phyloP scores from a whole-genome alignment of 2,113 vertebrate genomes.

The Apaloderma vittatum region DNA sequence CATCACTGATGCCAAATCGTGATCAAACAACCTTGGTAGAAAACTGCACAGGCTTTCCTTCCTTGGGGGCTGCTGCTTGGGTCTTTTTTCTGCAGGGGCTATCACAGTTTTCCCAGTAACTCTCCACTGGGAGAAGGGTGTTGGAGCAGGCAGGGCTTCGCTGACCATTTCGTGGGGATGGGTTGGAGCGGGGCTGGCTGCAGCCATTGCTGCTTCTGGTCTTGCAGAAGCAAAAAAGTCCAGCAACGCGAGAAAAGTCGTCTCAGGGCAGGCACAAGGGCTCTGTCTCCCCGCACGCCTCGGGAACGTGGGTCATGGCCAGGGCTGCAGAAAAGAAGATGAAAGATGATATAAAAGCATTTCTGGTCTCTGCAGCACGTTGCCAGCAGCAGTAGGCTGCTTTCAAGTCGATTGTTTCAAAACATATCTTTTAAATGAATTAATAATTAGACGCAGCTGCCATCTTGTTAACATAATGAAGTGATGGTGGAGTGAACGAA shows the following conservation, averaged over 20 bases:
- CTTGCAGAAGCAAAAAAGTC: neutral
- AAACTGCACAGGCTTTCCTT: neutral
- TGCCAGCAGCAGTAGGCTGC: neutral
- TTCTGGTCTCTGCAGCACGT: neutral
- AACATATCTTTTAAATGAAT: neutral
- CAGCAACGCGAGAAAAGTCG: neutral
- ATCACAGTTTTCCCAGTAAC: neutral
- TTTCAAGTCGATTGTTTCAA: neutral
- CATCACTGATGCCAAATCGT: neutral
- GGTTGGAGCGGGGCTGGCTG: neutral
- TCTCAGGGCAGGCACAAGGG: neutral
- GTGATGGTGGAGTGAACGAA: neutral
- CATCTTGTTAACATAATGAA: neutral
- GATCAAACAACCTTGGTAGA: neutral
- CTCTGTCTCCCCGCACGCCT: fast-evolving
- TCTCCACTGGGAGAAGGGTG: neutral
- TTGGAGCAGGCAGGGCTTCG: neutral
- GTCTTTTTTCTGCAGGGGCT: neutral
- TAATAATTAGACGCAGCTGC: neutral
- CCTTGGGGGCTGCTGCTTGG: neutral
- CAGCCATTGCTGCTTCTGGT: neutral
- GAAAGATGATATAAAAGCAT: neutral
- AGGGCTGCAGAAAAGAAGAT: neutral
- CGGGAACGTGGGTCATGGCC: fast-evolving
- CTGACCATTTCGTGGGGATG: neutral